Evolutionary conservation across 2,888 invertebrate species (phyloP), one percentile per base, ranked within the genome.

Genomic region (Pseudanteris insignis): DNA sequence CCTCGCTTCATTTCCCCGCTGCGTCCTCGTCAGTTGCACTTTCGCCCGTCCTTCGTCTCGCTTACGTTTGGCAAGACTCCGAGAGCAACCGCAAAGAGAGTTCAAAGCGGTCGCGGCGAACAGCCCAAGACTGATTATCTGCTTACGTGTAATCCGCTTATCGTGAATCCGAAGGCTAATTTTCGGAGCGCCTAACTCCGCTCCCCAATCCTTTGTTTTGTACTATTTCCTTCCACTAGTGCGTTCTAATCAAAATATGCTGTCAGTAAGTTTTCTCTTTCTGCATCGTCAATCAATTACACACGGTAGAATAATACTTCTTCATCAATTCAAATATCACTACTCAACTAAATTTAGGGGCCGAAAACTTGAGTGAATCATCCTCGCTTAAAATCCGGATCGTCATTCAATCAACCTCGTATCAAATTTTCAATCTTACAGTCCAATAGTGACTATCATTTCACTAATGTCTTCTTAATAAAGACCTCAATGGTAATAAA

Each of bases 41-140:
- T n/a, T 9, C 24, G 38, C 25, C 47, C 36, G 21, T 7, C 7
- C 5, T 21, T 7, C 7, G 7, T 7, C 32, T n/a, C 47, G 15
- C 33, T 55, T 18, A 26, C 12, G 15, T 46, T 46, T 38, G 34
- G 44, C 38, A 38, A 61, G 36, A 30, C 34, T 44, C 34, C 13
- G 41, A 38, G 24, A 33, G 24, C 37, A 21, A 32, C 50, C 46
- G 44, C 57, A 41, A 46, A 58, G n/a, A 24, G 51, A 53, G 51
- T 63, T 70, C n/a, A 70, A 73, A 72, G 68, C 65, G 58, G 62
- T 48, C 59, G 57, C 50, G 33, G 51, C 63, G 64, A 69, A 72
- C 72, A 67, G 73, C 75, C 70, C 72, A 74, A 70, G 70, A 67
- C 68, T 70, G 73, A 74, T 76, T 73, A 75, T 72, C 70, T 47